A percentile compares a stretch with the other conserved stretches of the same genome.
Evolutionary conservation across 2,113 vertebrate species (phyloP).

Genomic region (Mellivora capensis): DNA sequence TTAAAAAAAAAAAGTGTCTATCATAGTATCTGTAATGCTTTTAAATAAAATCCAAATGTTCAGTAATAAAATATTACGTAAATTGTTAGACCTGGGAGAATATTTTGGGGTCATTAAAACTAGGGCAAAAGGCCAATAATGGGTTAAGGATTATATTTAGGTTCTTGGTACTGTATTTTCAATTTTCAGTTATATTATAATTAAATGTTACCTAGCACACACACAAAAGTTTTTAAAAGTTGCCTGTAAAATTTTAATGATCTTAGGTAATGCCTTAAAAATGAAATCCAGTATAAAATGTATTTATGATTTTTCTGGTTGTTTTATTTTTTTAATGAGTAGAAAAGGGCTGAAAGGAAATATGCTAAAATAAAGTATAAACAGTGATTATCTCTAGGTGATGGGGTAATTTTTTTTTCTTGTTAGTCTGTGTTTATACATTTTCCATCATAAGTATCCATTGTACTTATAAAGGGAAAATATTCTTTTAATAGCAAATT

Average conservation of each 20-base stretch:
- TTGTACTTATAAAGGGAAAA: background rate
- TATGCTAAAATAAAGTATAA: background rate
- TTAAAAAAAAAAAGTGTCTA: too few species aligned
- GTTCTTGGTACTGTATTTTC: background rate
- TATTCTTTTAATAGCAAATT: slow-evolving; percentile 2
- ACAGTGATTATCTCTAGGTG: background rate
- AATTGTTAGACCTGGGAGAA: background rate
- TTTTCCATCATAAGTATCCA: background rate
- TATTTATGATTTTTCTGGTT: background rate
- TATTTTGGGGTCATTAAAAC: background rate
- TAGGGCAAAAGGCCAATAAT: background rate
- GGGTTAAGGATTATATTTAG: background rate
- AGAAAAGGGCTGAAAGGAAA: background rate
- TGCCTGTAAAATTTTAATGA: background rate
- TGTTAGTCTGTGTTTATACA: background rate
- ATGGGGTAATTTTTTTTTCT: background rate
- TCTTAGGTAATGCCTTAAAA: background rate
- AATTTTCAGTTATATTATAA: slow-evolving; percentile 16
- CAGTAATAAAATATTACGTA: background rate
- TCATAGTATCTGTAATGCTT: background rate
- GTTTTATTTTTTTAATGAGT: background rate
- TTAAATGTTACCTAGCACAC: background rate
- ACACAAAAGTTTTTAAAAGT: background rate
- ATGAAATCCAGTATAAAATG: background rate
- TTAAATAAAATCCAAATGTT: slow-evolving; percentile 14